Percentiles rank a stretch among this genome's conserved stretches.
Conservation (phyloP, 2,888 invertebrate genomes). For the Cerceris rybyensis region DNA sequence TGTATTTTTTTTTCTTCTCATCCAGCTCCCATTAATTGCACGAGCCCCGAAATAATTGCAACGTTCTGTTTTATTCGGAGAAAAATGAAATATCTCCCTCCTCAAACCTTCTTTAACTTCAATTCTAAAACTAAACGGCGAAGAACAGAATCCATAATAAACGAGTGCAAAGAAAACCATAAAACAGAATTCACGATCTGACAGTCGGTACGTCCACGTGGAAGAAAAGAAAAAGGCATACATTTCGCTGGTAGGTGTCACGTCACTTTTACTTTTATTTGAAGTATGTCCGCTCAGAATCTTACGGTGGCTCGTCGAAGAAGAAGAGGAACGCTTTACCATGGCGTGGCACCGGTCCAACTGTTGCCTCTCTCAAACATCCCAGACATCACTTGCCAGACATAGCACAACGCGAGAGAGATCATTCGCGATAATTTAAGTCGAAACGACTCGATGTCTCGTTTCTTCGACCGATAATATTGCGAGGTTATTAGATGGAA, state of each 20-base stretch:
- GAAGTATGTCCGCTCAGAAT: not conserved
- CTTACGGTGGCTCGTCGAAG: not conserved
- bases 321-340: constrained; percentile 48
- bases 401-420: constrained; percentile 33
- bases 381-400: constrained; percentile 54
- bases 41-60: too few species aligned
- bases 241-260: not conserved
- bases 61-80: too few species aligned
- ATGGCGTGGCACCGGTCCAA: constrained; percentile 68
- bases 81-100: too few species aligned
- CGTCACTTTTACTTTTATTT: not conserved
- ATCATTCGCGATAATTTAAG: constrained; percentile 35
- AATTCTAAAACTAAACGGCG: too few species aligned
- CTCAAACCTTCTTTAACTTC: too few species aligned
- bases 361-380: constrained; percentile 37
- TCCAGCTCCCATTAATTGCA: too few species aligned
- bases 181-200: not conserved
- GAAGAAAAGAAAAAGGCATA: not conserved
- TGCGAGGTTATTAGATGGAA: constrained; percentile 15
- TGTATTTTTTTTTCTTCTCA: too few species aligned
- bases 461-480: constrained; percentile 34
- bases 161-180: not conserved
- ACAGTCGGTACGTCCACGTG: too few species aligned
- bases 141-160: too few species aligned
- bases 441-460: constrained; percentile 11